Evolutionary conservation across 1,140 invertebrate genomes (phyloP).

Genomic region (Olivierus martensii): DNA sequence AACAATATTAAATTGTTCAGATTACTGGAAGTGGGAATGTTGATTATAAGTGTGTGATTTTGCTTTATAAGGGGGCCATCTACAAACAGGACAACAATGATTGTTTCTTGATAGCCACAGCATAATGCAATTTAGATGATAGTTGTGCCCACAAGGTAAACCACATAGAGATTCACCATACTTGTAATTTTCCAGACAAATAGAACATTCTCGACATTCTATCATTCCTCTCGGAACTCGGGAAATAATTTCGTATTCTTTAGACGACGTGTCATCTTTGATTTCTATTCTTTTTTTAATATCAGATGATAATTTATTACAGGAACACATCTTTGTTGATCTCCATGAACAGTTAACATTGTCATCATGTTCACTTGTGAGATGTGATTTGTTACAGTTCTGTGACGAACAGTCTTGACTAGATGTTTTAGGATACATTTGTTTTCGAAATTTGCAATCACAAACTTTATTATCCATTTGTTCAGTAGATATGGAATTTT

Average conservation of each 20-base stretch:
- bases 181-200: slow-evolving; percentile 38
- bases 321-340: too few relatives aligned
- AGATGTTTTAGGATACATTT: not conserved
- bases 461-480: too few relatives aligned
- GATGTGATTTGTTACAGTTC: too few relatives aligned
- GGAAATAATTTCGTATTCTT: not conserved
- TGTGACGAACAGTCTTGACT: too few relatives aligned
- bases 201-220: slow-evolving; percentile 34
- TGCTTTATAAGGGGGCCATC: slow-evolving; percentile 38
- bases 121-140: slow-evolving; percentile 38
- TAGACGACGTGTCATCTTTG: too few relatives aligned
- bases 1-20: not conserved
- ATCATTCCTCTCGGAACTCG: slow-evolving; percentile 24
- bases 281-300: too few relatives aligned
- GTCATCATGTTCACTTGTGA: too few relatives aligned
- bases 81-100: slow-evolving; percentile 40
- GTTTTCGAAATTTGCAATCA: not conserved
- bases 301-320: too few relatives aligned
- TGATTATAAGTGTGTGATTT: slow-evolving; percentile 15
- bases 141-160: slow-evolving; percentile 40
- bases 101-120: slow-evolving; percentile 37
- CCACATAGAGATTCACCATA: slow-evolving; percentile 32
- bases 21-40: slow-evolving; percentile 5
- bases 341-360: too few relatives aligned
- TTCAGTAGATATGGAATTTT: too few relatives aligned